These are phyloP conservation scores for Dipodomys merriami DNA, from an alignment of 2,113 vertebrate species.

Conservation along the genomic window DNA sequence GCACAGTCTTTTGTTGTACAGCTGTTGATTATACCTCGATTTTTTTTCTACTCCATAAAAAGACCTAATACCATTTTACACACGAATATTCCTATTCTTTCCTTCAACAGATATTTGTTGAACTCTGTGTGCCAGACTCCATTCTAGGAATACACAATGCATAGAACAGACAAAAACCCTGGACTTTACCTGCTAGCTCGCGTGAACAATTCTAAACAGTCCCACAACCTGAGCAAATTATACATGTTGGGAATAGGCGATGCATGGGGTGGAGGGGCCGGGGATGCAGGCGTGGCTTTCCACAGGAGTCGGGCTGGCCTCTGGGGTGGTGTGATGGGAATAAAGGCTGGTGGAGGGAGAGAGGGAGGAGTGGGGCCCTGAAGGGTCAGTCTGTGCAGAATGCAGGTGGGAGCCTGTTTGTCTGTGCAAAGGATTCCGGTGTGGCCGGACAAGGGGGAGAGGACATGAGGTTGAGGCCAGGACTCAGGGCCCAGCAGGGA, in stretches of 20 bases:
- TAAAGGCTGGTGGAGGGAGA: background rate
- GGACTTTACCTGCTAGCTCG: background rate
- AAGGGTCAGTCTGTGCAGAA: background rate
- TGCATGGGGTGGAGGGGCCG: background rate
- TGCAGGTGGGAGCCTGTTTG: background rate
- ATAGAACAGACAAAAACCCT: background rate
- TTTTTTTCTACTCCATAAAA: background rate
- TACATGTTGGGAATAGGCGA: background rate
- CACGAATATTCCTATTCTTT: background rate
- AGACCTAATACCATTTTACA: background rate
- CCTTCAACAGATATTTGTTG: background rate
- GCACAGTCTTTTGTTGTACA: background rate
- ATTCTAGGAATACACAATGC: background rate
- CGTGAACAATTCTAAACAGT: background rate
- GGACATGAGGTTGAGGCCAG: background rate
- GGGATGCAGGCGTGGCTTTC: background rate
- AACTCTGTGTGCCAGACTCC: background rate
- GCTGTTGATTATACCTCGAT: background rate
- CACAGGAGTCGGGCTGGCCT: background rate
- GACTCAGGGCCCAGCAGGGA: too few species aligned
- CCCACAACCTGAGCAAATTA: background rate
- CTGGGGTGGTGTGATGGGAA: background rate
- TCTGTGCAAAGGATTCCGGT: background rate
- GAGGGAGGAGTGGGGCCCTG: background rate
- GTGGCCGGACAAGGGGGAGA: background rate